phyloP scores from a whole-genome alignment of 2,888 invertebrate genomes.

The Callyntrura sp. region DNA sequence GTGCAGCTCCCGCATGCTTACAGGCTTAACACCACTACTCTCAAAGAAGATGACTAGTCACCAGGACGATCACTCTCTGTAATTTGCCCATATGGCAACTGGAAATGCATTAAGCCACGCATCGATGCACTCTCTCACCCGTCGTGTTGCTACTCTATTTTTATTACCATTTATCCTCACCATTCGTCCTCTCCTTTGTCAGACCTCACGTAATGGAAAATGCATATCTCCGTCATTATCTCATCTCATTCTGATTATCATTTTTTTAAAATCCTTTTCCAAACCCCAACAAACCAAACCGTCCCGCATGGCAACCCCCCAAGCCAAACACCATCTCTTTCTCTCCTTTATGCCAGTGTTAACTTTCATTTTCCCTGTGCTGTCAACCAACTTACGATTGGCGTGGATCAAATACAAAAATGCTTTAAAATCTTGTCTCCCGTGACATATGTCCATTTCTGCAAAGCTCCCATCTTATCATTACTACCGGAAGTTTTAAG shows the following conservation, averaged over 20 bases:
- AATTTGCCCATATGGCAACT: conserved; percentile 51
- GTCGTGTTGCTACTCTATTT: conserved; percentile 1
- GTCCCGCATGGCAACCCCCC: not conserved
- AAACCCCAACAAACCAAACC: no score
- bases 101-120: conserved; percentile 27
- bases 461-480: no score
- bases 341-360: no score
- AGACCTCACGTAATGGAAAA: not conserved
- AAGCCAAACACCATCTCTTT: no score
- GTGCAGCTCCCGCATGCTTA: not conserved
- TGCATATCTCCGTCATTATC: not conserved
- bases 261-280: not conserved
- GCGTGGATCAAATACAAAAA: no score
- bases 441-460: no score
- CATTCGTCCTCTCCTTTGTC: not conserved
- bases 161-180: not conserved
- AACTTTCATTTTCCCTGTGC: no score
- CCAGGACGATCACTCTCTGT: not conserved
- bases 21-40: no score
- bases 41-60: not conserved
- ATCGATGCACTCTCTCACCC: conserved; percentile 16
- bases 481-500: no score
- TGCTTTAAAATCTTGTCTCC: no score
- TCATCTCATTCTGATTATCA: no score
- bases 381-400: no score